Percentiles rank a stretch among this genome's conserved stretches.
Evolutionary conservation across 2,797 vertebrate genomes (phyloP).

Genomic region (Gallirallus australis): DNA sequence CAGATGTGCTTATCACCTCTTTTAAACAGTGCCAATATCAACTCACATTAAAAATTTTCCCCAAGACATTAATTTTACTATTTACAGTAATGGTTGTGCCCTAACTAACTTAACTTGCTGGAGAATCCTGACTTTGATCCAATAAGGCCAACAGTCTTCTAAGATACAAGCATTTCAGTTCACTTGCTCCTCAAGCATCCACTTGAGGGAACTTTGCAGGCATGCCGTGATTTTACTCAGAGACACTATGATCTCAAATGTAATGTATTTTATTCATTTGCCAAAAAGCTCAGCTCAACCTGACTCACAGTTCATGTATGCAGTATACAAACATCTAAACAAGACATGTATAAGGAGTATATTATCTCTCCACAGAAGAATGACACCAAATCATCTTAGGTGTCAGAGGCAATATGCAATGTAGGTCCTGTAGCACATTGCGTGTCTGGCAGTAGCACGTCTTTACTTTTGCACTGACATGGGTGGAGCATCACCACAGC

Average conservation of each 20-base stretch:
- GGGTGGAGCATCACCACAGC: accelerated
- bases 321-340: not conserved
- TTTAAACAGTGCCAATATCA: not conserved
- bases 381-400: not conserved
- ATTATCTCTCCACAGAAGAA: not conserved
- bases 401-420: not conserved
- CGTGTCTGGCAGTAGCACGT: not conserved
- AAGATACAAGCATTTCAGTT: not conserved
- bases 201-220: not conserved
- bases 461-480: not conserved
- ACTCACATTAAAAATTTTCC: not conserved
- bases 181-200: not conserved
- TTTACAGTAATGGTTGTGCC: not conserved
- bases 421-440: not conserved
- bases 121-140: not conserved
- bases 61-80: not conserved
- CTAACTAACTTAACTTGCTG: not conserved
- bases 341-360: not conserved
- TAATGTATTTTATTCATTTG: not conserved
- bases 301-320: not conserved
- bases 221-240: not conserved
- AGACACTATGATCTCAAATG: not conserved
- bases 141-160: not conserved
- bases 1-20: not conserved
- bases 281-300: not conserved